Percentiles rank a stretch among this genome's conserved stretches.
Conservation (phyloP, 2,888 invertebrate species). For the Enchytraeus crypticus region DNA sequence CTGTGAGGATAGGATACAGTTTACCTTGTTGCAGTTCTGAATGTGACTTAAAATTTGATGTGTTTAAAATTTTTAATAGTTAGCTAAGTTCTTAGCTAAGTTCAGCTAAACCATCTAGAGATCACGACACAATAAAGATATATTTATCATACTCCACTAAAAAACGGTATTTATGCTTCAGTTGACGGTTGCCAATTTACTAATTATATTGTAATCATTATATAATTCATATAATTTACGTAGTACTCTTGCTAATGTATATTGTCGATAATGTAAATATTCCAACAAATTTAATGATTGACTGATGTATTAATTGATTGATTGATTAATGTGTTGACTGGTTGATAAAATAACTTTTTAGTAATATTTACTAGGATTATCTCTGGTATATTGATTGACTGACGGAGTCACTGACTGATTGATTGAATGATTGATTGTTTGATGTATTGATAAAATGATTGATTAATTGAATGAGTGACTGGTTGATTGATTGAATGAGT, state of each 20-base stretch:
- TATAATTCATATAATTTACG: background rate
- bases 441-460: background rate
- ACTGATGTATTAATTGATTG: background rate
- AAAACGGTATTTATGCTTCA: no score
- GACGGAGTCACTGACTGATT: background rate
- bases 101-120: no score
- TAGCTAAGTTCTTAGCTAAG: no score
- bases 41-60: no score
- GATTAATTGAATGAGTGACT: background rate
- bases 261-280: background rate
- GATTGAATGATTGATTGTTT: background rate
- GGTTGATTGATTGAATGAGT: background rate
- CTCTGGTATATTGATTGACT: background rate
- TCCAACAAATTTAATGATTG: background rate
- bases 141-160: no score
- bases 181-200: no score
- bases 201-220: background rate
- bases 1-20: no score
- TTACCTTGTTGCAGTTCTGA: no score
- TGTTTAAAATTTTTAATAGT: no score
- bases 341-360: no score
- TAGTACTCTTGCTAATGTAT: background rate
- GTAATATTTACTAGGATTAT: background rate
- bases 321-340: background rate
- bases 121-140: no score